Conservation (phyloP, 2,113 vertebrate species). For the Ranitomeya imitator region DNA sequence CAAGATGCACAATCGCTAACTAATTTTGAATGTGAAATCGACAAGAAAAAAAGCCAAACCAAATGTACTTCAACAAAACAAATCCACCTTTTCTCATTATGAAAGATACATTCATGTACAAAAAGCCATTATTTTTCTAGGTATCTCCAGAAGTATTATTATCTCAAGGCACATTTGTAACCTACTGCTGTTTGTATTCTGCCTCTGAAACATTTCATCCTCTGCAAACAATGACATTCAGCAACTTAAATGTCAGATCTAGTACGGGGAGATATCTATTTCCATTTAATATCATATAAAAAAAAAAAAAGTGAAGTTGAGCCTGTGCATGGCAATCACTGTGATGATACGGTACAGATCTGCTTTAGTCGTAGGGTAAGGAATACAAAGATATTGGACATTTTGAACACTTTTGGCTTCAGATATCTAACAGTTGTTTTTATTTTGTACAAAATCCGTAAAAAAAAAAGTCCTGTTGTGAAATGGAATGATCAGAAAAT, state of each 20-base stretch:
- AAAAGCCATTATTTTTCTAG: slow-evolving; percentile 35
- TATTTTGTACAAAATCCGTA: no score
- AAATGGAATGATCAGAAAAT: no score
- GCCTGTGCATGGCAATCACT: background rate
- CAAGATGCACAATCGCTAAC: background rate
- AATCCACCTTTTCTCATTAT: slow-evolving; percentile 51
- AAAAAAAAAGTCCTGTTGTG: no score
- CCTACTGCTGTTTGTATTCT: slow-evolving; percentile 34
- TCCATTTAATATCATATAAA: slow-evolving; percentile 32
- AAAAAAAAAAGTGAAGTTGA: background rate
- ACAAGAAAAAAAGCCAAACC: background rate
- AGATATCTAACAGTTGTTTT: background rate
- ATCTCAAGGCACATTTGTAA: slow-evolving; percentile 29
- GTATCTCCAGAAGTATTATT: slow-evolving; percentile 40
- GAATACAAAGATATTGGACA: background rate
- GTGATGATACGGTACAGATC: background rate
- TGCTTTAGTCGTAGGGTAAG: background rate
- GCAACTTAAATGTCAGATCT: slow-evolving; percentile 43
- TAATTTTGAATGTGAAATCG: slow-evolving; percentile 1
- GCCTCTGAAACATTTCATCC: slow-evolving; percentile 40
- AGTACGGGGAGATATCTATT: slow-evolving; percentile 11
- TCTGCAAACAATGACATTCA: slow-evolving; percentile 43
- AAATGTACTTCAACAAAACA: background rate
- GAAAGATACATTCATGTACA: slow-evolving; percentile 39
- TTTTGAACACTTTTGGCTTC: background rate